Evolutionary conservation across 2,797 vertebrate species (phyloP).

Genomic region (Capromys pilorides): DNA sequence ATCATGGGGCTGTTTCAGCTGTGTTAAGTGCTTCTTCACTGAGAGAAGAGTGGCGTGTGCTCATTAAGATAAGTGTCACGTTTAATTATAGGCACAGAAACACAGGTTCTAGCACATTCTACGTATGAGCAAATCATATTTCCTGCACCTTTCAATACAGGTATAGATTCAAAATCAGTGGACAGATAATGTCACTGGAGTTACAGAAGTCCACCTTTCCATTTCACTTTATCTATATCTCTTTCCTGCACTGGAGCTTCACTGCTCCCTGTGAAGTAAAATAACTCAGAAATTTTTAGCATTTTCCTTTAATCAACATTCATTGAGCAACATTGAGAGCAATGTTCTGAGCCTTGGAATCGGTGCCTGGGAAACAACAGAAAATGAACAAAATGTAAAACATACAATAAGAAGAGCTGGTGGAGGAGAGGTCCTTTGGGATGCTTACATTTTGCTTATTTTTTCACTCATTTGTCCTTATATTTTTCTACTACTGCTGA

Average conservation of each 20-base stretch:
- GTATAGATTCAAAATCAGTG: conserved; percentile 44
- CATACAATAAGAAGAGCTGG: neutral
- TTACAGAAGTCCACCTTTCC: neutral
- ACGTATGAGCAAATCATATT: neutral
- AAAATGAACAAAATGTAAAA: neutral
- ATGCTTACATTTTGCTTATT: neutral
- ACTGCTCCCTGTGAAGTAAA: neutral
- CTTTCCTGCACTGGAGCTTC: neutral
- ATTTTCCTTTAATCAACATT: neutral
- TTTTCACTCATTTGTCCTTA: conserved; percentile 36
- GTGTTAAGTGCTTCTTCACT: conserved; percentile 10
- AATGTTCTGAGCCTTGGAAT: neutral
- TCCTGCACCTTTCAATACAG: conserved; percentile 15
- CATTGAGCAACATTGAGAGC: neutral
- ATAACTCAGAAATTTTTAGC: neutral
- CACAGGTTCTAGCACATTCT: conserved; percentile 39
- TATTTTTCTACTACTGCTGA: conserved; percentile 22
- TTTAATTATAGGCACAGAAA: conserved; percentile 68
- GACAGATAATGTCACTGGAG: neutral
- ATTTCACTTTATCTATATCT: neutral
- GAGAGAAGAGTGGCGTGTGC: conserved; percentile 54
- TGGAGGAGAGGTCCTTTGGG: neutral
- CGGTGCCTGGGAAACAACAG: neutral
- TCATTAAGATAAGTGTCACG: conserved; percentile 73
- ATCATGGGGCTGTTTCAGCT: conserved; percentile 11